These are phyloP conservation scores for Leucoma salicis DNA, from an alignment of 2,888 invertebrate species.

Conservation along the genomic window DNA sequence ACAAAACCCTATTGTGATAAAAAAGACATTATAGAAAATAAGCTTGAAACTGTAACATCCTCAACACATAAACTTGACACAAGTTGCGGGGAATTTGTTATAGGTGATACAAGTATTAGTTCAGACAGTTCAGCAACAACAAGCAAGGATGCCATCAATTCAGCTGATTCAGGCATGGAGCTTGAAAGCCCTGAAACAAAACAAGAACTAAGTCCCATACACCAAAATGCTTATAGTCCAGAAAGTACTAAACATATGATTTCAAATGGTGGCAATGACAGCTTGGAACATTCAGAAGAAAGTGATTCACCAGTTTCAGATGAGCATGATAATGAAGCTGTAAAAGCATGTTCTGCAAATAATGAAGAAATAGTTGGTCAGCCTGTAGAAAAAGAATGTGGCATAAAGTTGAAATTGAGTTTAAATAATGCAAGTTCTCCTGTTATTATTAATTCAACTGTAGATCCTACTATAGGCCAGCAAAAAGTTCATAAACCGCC, in stretches of 20 bases:
- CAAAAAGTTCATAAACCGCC: slow-evolving; percentile 66
- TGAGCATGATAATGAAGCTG: slow-evolving; percentile 37
- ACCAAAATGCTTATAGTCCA: slow-evolving; percentile 36
- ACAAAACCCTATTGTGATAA: slow-evolving; percentile 49
- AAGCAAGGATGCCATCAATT: slow-evolving; percentile 54
- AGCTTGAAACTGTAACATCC: slow-evolving; percentile 47
- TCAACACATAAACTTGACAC: slow-evolving; percentile 38
- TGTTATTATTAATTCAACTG: slow-evolving; percentile 76
- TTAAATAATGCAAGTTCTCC: slow-evolving; percentile 76
- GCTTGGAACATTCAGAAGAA: slow-evolving; percentile 57
- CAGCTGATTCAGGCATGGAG: slow-evolving; percentile 55
- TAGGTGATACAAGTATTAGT: slow-evolving; percentile 56
- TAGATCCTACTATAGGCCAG: slow-evolving; percentile 71
- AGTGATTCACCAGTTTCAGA: slow-evolving; percentile 57
- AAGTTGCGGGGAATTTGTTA: slow-evolving; percentile 43
- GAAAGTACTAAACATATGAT: slow-evolving; percentile 36
- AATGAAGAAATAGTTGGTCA: slow-evolving; percentile 39
- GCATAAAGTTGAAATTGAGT: slow-evolving; percentile 74
- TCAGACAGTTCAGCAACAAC: slow-evolving; percentile 48
- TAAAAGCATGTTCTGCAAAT: slow-evolving; percentile 35
- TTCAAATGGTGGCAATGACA: slow-evolving; percentile 70
- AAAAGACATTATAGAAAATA: slow-evolving; percentile 52
- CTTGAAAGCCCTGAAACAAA: slow-evolving; percentile 49
- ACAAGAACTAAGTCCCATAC: slow-evolving; percentile 42
- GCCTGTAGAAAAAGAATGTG: slow-evolving; percentile 58